Evolutionary conservation across 92 coral and sea anemone genomes (phyloP).

Genomic region (Palythoa caribaeorum): DNA sequence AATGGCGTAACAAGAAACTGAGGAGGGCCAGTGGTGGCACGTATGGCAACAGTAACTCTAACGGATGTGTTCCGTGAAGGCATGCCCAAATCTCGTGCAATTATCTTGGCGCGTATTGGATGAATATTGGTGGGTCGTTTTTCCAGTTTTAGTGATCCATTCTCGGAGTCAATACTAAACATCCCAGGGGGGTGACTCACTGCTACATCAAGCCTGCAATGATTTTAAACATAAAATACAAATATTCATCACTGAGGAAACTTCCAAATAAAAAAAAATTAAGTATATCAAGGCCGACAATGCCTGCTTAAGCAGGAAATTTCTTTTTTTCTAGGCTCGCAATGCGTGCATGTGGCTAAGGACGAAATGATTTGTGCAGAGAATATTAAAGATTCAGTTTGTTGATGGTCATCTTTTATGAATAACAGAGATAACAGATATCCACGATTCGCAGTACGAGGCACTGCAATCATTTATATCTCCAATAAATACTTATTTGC

Average conservation of each 20-base stretch:
- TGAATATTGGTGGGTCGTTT: conserved; percentile 65
- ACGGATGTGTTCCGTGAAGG: conserved; percentile 72
- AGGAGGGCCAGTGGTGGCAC: conserved; percentile 85
- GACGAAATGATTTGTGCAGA: too few relatives aligned
- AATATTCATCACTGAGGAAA: background rate
- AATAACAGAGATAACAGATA: too few relatives aligned
- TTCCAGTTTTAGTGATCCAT: conserved; percentile 69
- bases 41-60: conserved; percentile 62
- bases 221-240: background rate
- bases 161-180: conserved; percentile 64
- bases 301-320: too few relatives aligned
- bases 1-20: conserved; percentile 72
- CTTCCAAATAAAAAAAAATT: background rate
- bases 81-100: conserved; percentile 90
- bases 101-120: conserved; percentile 67
- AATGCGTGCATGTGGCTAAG: too few relatives aligned
- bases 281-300: too few relatives aligned
- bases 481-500: too few relatives aligned
- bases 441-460: too few relatives aligned
- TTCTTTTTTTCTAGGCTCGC: too few relatives aligned
- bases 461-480: too few relatives aligned
- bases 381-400: too few relatives aligned
- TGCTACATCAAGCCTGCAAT: conserved; percentile 63
- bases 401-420: too few relatives aligned
- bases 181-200: conserved; percentile 62